Conservation (phyloP, 2,888 invertebrate species). For the Cerceris rybyensis region DNA sequence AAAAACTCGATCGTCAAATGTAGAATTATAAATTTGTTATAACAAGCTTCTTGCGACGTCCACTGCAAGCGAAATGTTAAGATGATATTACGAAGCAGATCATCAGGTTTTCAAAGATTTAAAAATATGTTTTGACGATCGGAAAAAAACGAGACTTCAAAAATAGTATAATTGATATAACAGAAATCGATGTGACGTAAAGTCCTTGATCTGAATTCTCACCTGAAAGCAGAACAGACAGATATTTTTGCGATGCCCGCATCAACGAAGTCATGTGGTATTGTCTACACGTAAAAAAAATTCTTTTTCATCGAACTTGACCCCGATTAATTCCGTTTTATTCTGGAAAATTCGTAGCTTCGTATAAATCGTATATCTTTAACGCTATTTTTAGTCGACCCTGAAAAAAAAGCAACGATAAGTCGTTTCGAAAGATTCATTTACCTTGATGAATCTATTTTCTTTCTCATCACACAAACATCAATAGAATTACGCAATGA, state of each 20-base stretch:
- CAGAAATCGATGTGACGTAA: constrained; percentile 6
- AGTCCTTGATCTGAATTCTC: constrained; percentile 39
- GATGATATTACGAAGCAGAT: too few species aligned
- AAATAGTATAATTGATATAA: neutral
- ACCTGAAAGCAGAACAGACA: constrained; percentile 6
- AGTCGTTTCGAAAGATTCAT: too few species aligned
- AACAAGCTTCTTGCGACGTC: neutral
- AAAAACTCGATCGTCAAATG: too few species aligned
- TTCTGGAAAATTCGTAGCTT: neutral
- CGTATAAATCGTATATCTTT: neutral
- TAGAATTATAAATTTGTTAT: neutral
- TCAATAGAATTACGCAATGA: too few species aligned
- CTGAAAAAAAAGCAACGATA: too few species aligned
- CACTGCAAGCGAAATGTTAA: too few species aligned
- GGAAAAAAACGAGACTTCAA: too few species aligned
- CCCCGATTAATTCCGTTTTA: neutral
- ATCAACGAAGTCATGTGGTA: constrained; percentile 1
- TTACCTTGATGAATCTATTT: too few species aligned
- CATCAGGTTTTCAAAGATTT: too few species aligned
- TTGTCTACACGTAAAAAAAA: neutral
- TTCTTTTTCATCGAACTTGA: neutral
- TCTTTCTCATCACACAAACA: too few species aligned
- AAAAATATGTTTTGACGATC: too few species aligned
- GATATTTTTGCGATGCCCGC: constrained; percentile 26
- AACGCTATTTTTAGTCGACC: neutral